These are phyloP conservation scores for Siderastrea siderea DNA, from an alignment of 92 coral and sea anemone genomes.

Conservation along the genomic window DNA sequence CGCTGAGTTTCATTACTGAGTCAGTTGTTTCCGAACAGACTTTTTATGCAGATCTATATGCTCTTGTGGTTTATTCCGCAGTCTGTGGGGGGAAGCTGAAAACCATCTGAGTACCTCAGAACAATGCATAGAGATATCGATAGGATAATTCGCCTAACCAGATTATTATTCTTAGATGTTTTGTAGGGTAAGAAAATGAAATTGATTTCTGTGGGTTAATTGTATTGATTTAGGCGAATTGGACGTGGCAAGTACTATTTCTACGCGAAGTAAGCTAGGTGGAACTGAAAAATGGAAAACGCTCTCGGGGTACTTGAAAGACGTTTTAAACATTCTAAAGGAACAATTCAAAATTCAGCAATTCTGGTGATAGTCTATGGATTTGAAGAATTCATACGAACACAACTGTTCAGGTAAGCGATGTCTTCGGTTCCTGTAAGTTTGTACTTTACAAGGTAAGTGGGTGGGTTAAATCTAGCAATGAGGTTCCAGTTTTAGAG, in stretches of 20 bases:
- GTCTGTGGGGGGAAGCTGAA: background rate
- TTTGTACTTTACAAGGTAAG: background rate
- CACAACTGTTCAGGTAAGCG: conserved; percentile 86
- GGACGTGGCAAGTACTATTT: background rate
- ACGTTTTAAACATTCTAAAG: conserved; percentile 42
- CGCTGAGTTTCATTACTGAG: no score
- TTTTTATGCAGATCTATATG: background rate
- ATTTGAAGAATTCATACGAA: conserved; percentile 73
- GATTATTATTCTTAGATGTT: background rate
- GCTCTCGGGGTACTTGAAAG: conserved; percentile 7
- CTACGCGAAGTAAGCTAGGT: background rate
- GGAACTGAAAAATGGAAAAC: conserved; percentile 29
- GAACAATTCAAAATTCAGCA: conserved; percentile 39
- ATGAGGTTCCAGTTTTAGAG: no score
- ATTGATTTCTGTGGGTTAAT: background rate
- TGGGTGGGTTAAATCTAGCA: no score
- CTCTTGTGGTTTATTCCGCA: conserved; percentile 5
- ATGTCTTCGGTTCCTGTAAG: background rate
- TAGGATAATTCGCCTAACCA: conserved; percentile 27
- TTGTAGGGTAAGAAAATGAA: background rate
- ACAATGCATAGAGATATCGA: background rate
- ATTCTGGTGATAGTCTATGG: conserved; percentile 70
- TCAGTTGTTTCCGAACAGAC: no score
- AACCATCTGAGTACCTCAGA: conserved; percentile 14
- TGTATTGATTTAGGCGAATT: background rate